phyloP scores from a whole-genome alignment of 2,113 vertebrate species.

The Larimichthys crocea region DNA sequence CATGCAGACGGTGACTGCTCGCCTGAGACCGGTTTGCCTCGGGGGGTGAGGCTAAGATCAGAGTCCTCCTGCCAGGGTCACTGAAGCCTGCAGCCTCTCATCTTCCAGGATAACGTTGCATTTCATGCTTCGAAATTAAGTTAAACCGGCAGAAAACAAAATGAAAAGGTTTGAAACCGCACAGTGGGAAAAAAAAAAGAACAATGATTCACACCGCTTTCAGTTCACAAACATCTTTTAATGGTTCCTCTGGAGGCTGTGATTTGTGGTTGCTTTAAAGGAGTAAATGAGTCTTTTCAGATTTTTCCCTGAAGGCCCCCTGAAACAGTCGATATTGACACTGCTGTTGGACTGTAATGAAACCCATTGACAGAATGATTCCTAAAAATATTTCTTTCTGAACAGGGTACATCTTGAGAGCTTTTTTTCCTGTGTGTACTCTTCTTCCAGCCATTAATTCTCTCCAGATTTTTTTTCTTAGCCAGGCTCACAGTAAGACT shows the following conservation, averaged over 20 bases:
- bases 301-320: neutral
- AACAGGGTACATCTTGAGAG: neutral
- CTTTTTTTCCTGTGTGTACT: neutral
- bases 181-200: neutral
- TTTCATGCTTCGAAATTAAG: neutral
- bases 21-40: slow-evolving; percentile 15
- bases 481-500: neutral
- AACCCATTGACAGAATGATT: neutral
- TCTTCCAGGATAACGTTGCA: neutral
- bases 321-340: neutral
- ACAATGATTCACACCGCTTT: neutral
- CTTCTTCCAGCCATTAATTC: neutral
- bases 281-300: neutral
- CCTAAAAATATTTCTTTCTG: neutral
- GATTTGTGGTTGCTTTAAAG: neutral
- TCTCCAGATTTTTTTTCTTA: neutral
- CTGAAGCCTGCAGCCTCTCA: slow-evolving; percentile 2
- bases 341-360: neutral
- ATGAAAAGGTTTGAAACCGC: neutral
- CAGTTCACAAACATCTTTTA: neutral
- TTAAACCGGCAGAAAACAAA: neutral
- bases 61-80: slow-evolving; percentile 12
- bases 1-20: slow-evolving; percentile 33
- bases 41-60: neutral
- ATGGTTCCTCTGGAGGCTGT: neutral